A percentile compares a stretch with the other conserved stretches of the same genome.
These are phyloP conservation scores for Protosalanx chinensis DNA, from an alignment of 2,797 vertebrate species.

Conservation along the genomic window DNA sequence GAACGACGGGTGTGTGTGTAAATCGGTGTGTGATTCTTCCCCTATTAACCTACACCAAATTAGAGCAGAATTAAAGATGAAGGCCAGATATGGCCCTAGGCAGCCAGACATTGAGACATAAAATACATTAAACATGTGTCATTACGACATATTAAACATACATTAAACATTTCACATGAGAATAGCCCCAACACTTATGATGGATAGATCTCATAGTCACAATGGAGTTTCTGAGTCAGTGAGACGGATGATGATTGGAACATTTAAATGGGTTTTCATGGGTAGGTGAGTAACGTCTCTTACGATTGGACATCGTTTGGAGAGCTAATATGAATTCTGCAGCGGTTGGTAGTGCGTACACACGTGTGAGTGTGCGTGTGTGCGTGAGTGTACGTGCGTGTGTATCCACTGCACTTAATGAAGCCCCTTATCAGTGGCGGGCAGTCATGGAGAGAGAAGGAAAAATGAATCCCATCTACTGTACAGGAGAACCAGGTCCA, in stretches of 20 bases:
- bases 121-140: constrained; percentile 61
- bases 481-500: neutral
- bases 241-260: constrained; percentile 67
- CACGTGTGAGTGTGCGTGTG: neutral
- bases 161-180: constrained; percentile 66
- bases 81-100: constrained; percentile 50
- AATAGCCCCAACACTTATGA: constrained; percentile 57
- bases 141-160: constrained; percentile 67
- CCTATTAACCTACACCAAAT: constrained; percentile 40
- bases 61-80: constrained; percentile 57
- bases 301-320: constrained; percentile 30
- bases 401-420: neutral
- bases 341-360: neutral
- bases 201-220: constrained; percentile 63
- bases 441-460: neutral
- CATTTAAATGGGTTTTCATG: constrained; percentile 64
- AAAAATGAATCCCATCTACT: neutral
- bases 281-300: constrained; percentile 61
- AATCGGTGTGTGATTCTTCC: constrained; percentile 7
- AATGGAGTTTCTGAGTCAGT: constrained; percentile 54
- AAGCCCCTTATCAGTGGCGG: neutral
- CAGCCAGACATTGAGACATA: constrained; percentile 33
- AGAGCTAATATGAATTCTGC: neutral
- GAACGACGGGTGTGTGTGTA: neutral
- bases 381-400: constrained; percentile 7